Evolutionary conservation across 2,797 vertebrate species (phyloP).

Genomic region (Liparis tanakae): DNA sequence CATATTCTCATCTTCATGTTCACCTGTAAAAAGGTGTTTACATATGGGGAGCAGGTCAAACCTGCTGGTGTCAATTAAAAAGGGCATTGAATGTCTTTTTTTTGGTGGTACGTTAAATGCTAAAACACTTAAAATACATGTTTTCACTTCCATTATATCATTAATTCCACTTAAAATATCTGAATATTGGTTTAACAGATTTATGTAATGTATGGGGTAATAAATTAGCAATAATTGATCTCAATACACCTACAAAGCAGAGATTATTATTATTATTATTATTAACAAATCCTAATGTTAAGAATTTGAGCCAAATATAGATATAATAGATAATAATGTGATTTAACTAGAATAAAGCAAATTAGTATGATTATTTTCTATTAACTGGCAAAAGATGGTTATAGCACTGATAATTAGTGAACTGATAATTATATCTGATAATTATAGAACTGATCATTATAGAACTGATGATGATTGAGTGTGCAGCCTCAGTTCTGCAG

Average conservation of each 20-base stretch:
- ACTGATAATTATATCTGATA: background rate
- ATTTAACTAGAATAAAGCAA: background rate
- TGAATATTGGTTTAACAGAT: background rate
- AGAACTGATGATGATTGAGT: background rate
- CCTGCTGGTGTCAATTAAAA: too few relatives aligned
- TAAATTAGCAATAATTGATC: background rate
- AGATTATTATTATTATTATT: background rate
- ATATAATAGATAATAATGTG: background rate
- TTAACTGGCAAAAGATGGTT: background rate
- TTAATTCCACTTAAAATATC: background rate
- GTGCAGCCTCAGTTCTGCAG: background rate
- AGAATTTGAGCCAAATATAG: background rate
- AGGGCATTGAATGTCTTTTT: too few relatives aligned
- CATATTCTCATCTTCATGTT: slow-evolving; percentile 4
- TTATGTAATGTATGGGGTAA: background rate
- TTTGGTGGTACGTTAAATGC: too few relatives aligned
- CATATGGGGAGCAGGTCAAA: too few relatives aligned
- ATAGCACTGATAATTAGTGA: background rate
- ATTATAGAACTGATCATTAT: background rate
- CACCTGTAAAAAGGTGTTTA: too few relatives aligned
- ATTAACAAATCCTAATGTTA: background rate
- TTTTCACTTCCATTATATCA: background rate
- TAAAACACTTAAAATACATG: background rate
- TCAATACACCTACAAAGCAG: background rate
- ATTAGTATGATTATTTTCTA: background rate